A percentile compares a stretch with the other conserved stretches of the same genome.
phyloP scores from a whole-genome alignment of 2,113 vertebrate genomes.

The Grantiella picta region DNA sequence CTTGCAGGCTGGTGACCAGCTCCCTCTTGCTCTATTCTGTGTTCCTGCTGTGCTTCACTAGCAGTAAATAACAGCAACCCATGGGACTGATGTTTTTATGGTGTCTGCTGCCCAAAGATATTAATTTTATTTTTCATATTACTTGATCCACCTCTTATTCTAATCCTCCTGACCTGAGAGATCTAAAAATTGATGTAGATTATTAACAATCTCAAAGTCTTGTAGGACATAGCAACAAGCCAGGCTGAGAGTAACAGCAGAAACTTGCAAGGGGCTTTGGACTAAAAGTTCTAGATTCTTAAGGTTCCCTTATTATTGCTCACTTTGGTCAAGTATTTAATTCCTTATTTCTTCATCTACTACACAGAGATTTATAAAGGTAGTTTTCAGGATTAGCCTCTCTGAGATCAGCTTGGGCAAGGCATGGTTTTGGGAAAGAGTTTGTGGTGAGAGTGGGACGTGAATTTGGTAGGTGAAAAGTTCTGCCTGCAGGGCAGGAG shows the following conservation, averaged over 20 bases:
- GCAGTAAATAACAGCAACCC: neutral
- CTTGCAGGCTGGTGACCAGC: neutral
- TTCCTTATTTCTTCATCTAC: neutral
- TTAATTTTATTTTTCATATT: neutral
- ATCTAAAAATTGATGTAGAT: neutral
- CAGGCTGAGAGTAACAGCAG: neutral
- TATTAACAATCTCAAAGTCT: neutral
- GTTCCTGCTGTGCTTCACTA: neutral
- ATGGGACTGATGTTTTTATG: neutral
- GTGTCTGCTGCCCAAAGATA: neutral
- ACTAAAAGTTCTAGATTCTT: neutral
- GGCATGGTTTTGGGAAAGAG: neutral
- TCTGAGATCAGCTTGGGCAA: neutral
- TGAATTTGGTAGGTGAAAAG: neutral
- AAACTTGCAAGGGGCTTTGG: neutral
- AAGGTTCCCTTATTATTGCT: neutral
- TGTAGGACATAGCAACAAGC: neutral
- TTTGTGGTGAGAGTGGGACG: neutral
- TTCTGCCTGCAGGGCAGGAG: neutral
- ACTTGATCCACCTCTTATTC: neutral
- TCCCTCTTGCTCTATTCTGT: neutral
- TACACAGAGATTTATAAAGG: neutral
- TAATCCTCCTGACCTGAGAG: neutral
- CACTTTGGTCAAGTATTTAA: neutral
- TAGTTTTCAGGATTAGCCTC: neutral